phyloP scores from a whole-genome alignment of 2,113 vertebrate genomes.

The Lepisosteus osseus region DNA sequence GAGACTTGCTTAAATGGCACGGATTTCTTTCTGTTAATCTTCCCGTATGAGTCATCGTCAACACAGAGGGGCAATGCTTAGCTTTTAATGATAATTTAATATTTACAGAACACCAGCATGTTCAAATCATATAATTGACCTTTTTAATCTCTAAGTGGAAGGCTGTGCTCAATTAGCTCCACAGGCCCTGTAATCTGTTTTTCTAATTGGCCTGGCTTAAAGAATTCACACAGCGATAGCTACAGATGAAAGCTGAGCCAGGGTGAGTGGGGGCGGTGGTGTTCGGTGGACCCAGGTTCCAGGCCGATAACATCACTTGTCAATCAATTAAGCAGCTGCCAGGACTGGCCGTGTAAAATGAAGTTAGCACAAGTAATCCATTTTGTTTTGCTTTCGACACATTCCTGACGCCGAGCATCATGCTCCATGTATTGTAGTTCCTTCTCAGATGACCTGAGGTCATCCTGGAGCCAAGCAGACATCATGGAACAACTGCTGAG shows the following conservation, averaged over 20 bases:
- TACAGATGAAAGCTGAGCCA: constrained; percentile 69
- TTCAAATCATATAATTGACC: constrained; percentile 15
- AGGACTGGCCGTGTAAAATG: constrained; percentile 25
- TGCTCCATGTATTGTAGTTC: constrained; percentile 36
- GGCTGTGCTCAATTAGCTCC: constrained; percentile 38
- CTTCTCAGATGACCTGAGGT: constrained; percentile 32
- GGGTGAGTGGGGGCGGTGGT: constrained; percentile 33
- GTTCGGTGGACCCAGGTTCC: constrained; percentile 60
- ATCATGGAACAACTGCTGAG: constrained; percentile 20
- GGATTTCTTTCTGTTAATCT: constrained; percentile 45
- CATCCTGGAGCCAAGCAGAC: constrained; percentile 7
- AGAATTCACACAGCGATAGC: constrained; percentile 55
- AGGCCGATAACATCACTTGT: constrained; percentile 52
- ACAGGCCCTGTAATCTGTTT: constrained; percentile 47
- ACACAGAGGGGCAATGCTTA: constrained; percentile 20
- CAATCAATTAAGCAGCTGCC: constrained; percentile 61
- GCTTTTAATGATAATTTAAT: constrained; percentile 30
- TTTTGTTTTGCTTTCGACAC: constrained; percentile 48
- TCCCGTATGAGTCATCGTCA: constrained; percentile 40
- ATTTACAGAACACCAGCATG: constrained; percentile 29
- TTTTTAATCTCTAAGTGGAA: constrained; percentile 8
- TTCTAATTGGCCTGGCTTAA: constrained; percentile 60
- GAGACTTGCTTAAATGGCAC: constrained; percentile 26
- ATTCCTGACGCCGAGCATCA: constrained; percentile 53
- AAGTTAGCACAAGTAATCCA: constrained; percentile 27